Evolutionary conservation across 2,113 vertebrate genomes (phyloP), one percentile per base, ranked within the genome.

Genomic region (Erythrolamprus reginae): DNA sequence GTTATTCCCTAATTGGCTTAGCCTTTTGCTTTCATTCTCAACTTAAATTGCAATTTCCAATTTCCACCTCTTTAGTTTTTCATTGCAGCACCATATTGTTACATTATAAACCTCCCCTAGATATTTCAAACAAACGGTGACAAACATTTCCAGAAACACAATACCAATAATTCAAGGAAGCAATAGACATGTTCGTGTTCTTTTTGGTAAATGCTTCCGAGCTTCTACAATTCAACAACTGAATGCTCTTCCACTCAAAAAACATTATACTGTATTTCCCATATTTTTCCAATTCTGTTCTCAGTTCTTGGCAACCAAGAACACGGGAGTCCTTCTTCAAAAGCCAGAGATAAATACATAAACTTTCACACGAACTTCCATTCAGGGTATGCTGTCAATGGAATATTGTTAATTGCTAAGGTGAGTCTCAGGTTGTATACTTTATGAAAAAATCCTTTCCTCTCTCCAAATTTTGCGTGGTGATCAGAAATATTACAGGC

Each of bases 1-100:
- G 45, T 84, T 77, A 84, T 91, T 91, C 88, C 86, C 77, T 88
- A 91, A 91, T 91, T 91, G 90, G 86, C 47, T 51, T n/a, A 61
- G 52, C 38, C 77, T 58, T 88, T 91, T 84, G 53, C 86, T 91
- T 91, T 88, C 86, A 91, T 61, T 91, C 47, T 84, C 53, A 55
- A 23, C 38, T 88, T 88, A 84, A 87, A 82, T 42, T 47, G n/a
- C 50, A 56, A 61, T 61, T 33, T 61, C 52, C 53, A 58, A 83
- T 56, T 83, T 53, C 70, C 12, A 1, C 23, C 38, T 45, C 19
- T 84, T 82, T 84, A 24, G 42, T 55, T 82, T 85, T 45, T 82
- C 47, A 87, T 33, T 87, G 51, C 2, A 55, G n/a, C 28, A 19
- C 38, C 15, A 55, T 56, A 24, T 7, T 33, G 21, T 82, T 90